Evolutionary conservation across 2,113 vertebrate genomes (phyloP).

Genomic region (Neogobius melanostomus): DNA sequence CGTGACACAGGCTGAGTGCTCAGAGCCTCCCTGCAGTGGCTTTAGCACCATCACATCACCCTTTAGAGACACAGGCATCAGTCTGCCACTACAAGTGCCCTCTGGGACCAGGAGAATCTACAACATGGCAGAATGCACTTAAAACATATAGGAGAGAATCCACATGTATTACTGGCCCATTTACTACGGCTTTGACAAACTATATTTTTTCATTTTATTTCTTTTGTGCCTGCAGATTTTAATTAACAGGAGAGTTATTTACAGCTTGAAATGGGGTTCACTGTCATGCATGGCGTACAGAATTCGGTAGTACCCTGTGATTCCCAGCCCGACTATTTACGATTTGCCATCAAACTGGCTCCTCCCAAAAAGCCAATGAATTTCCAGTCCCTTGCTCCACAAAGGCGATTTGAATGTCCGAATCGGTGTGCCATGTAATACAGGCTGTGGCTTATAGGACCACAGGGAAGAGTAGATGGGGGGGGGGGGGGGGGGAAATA

Average conservation of each 20-base stretch:
- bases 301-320: background rate
- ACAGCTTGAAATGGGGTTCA: no score
- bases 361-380: constrained; percentile 52
- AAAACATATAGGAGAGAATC: constrained; percentile 62
- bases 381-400: constrained; percentile 36
- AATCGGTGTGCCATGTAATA: constrained; percentile 62
- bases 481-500: constrained; percentile 33
- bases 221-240: no score
- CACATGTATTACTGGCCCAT: constrained; percentile 34
- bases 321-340: constrained; percentile 19
- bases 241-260: no score
- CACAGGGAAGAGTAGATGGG: constrained; percentile 42
- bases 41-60: constrained; percentile 54
- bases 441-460: constrained; percentile 56
- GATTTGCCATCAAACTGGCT: constrained; percentile 41
- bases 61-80: constrained; percentile 52
- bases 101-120: constrained; percentile 56
- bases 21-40: constrained; percentile 55
- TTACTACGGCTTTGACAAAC: no score
- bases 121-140: constrained; percentile 64
- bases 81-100: constrained; percentile 56
- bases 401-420: constrained; percentile 49
- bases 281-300: no score
- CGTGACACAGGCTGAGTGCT: constrained; percentile 51
- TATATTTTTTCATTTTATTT: no score